phyloP scores from a whole-genome alignment of 2,888 invertebrate genomes.

The Tridacna gigas region DNA sequence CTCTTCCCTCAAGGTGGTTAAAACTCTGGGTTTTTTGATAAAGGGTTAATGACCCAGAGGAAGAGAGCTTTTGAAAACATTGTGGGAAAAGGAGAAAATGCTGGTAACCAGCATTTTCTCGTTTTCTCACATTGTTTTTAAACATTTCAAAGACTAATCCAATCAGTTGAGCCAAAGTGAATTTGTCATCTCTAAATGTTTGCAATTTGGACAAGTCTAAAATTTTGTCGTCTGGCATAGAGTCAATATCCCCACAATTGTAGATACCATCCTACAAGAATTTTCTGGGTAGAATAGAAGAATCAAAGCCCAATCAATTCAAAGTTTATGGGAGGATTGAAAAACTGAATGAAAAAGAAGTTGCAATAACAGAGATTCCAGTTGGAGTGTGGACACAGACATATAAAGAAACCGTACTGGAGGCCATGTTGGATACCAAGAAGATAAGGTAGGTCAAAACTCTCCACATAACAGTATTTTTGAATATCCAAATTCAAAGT shows the following conservation, averaged over 20 bases:
- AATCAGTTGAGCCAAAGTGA: neutral
- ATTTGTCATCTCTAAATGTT: neutral
- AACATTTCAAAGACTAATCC: neutral
- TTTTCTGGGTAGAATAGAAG: slow-evolving; percentile 13
- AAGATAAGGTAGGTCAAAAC: neutral
- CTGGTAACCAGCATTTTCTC: neutral
- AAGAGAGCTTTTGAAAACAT: neutral
- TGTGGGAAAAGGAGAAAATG: neutral
- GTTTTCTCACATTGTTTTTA: neutral
- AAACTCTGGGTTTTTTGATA: neutral
- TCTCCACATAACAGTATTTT: too few species aligned
- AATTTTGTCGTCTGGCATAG: neutral
- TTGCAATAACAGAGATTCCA: slow-evolving; percentile 1
- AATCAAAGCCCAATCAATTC: neutral
- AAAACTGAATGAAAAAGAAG: neutral
- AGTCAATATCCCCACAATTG: neutral
- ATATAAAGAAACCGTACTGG: neutral
- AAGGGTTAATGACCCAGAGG: neutral
- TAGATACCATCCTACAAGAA: slow-evolving; percentile 10
- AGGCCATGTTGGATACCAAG: neutral
- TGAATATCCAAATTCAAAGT: too few species aligned
- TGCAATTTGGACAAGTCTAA: neutral
- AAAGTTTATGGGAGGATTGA: slow-evolving; percentile 4
- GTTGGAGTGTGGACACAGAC: slow-evolving; percentile 11
- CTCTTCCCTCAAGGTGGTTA: too few species aligned